These are phyloP conservation scores for Syrphus vitripennis DNA, from an alignment of 2,888 invertebrate genomes.

Conservation along the genomic window DNA sequence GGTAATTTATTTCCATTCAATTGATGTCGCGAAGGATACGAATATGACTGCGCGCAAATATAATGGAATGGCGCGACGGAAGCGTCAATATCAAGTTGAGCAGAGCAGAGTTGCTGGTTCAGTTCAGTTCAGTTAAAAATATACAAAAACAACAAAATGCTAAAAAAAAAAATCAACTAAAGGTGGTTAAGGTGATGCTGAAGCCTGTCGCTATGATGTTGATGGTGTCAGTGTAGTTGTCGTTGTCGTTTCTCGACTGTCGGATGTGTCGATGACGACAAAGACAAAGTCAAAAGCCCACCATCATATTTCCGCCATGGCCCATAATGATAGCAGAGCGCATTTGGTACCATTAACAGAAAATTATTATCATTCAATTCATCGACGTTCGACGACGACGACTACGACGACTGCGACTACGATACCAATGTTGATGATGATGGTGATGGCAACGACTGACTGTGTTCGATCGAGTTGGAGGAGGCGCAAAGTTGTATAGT, in stretches of 20 bases:
- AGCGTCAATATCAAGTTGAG: neutral
- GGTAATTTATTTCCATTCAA: slow-evolving; percentile 69
- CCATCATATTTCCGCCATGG: slow-evolving; percentile 42
- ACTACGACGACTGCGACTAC: slow-evolving; percentile 29
- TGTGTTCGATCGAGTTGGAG: neutral
- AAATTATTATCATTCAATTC: slow-evolving; percentile 68
- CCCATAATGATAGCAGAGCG: slow-evolving; percentile 42
- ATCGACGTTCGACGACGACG: slow-evolving; percentile 25
- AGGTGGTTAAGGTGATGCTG: slow-evolving; percentile 9
- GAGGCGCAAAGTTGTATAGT: neutral
- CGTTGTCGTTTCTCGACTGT: slow-evolving; percentile 30
- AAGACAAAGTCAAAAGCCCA: slow-evolving; percentile 63
- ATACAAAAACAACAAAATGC: neutral
- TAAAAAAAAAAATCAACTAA: neutral
- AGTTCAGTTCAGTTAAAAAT: no score
- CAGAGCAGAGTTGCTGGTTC: neutral
- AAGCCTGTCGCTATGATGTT: slow-evolving; percentile 43
- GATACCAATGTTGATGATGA: no score
- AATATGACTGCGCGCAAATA: slow-evolving; percentile 64
- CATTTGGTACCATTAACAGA: slow-evolving; percentile 61
- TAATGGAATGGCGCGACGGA: slow-evolving; percentile 12
- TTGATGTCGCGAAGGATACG: slow-evolving; percentile 70
- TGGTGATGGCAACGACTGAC: slow-evolving; percentile 32
- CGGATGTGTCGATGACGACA: slow-evolving; percentile 67
- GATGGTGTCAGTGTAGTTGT: slow-evolving; percentile 57